Base-by-base conservation (phyloP, 2,888 invertebrate genomes). In the Eucera pruinosa region DNA sequence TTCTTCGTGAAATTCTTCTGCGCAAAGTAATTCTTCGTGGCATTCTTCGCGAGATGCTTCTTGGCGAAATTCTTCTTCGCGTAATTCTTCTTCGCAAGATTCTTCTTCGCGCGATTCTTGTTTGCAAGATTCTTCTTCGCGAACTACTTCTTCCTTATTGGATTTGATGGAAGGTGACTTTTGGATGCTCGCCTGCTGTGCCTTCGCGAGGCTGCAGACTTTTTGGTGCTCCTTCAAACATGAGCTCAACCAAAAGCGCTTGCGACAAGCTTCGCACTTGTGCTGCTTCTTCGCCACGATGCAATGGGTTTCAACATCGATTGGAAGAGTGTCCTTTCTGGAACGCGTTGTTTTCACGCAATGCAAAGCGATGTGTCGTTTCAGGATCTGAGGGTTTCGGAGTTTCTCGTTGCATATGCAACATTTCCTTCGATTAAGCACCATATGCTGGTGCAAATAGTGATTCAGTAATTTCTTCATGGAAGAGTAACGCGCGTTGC, bases 361-460 rank as follows among this genome's bases (percentile, higher is more conserved):
- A 48, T 87, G 87, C 13, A 78, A 2, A 0, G 23, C 4, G 60
- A 87, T 43, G 39, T 87, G 87, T 23, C 20, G 71, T n/a, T 62
- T 79, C 25, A 84, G 43, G 15, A 25, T 20, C 20, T 6, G 0
- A 20, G 27, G n/a, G 52, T 55, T 0, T 18, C 1, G n/a, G 5
- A 74, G 78, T 9, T 23, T 50, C 15, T 48, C 47, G 5, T 64
- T n/a, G 60, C 87, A 87, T 23, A 87, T 62, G n/a, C 84, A 86
- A 57, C 87, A 87, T 39, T 74, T 30, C 0, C 60, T 60, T n/a
- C 45, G 20, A n/a, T 50, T 65, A 9, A 54, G 18, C 7, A 50
- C 18, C 0, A 48, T 23, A 61, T 87, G 87, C 18, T 77, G 74
- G 6, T 20, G 57, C 15, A 86, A 36, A 13, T 85, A 87, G 58